Conservation (phyloP, 2,113 vertebrate genomes). For the Montifringilla adamsi region DNA sequence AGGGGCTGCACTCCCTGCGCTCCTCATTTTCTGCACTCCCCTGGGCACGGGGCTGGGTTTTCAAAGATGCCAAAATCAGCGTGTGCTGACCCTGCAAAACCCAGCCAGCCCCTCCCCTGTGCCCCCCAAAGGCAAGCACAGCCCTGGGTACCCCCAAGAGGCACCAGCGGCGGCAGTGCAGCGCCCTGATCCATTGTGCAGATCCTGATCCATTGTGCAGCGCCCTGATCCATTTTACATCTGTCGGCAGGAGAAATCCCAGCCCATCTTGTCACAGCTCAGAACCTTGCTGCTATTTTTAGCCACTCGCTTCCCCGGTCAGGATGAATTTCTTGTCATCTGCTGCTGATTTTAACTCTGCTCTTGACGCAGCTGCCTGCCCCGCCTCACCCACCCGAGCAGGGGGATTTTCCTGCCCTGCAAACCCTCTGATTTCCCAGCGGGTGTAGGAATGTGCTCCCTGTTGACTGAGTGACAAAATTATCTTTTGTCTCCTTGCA, state of each 20-base stretch:
- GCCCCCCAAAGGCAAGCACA: background rate
- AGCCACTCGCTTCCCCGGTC: background rate
- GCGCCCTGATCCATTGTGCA: background rate
- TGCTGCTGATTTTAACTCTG: background rate
- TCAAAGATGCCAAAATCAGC: background rate
- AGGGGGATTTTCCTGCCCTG: background rate
- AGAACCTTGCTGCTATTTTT: slow-evolving; percentile 55
- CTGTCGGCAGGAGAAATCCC: background rate
- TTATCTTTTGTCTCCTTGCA: no score
- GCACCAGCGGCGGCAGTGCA: fast-evolving
- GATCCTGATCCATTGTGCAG: no score
- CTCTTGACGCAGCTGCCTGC: background rate
- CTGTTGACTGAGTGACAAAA: no score
- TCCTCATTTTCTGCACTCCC: background rate
- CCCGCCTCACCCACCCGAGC: background rate
- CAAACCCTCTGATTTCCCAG: background rate
- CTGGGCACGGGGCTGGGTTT: fast-evolving
- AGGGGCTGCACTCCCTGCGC: background rate
- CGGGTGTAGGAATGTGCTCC: no score
- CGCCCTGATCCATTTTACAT: background rate
- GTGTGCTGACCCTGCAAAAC: background rate
- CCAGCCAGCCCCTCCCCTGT: background rate
- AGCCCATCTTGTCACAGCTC: background rate
- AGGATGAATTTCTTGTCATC: background rate
- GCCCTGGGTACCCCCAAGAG: background rate